Percentiles rank a stretch among this genome's conserved stretches.
Conservation (phyloP, 2,888 invertebrate species). For the Proisotoma minuta region DNA sequence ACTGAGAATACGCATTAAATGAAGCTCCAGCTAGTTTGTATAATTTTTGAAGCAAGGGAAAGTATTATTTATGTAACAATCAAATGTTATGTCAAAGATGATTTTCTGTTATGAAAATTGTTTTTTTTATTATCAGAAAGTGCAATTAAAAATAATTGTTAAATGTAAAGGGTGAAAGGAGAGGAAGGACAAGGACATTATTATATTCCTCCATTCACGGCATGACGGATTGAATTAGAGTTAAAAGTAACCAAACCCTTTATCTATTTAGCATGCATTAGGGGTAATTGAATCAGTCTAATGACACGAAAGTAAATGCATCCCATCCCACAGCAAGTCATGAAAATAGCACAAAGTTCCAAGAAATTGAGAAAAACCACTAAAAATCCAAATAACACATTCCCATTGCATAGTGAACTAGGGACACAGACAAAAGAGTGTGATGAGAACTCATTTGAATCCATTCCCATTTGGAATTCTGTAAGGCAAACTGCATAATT, state of each 20-base stretch:
- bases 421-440: neutral
- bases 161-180: too few species aligned
- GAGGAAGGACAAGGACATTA: too few species aligned
- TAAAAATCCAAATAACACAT: neutral
- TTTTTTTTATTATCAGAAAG: too few species aligned
- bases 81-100: too few species aligned
- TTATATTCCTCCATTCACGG: too few species aligned
- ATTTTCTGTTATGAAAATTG: too few species aligned
- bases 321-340: neutral
- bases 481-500: neutral
- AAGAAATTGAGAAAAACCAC: neutral
- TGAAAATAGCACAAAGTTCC: too few species aligned
- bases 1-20: too few species aligned
- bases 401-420: neutral
- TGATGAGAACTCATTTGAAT: neutral
- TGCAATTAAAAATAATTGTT: too few species aligned
- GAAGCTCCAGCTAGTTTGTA: too few species aligned
- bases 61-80: too few species aligned
- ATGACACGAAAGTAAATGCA: neutral
- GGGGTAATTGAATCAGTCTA: neutral
- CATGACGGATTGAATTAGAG: neutral
- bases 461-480: neutral
- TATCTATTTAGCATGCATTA: slow-evolving; percentile 1
- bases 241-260: neutral
- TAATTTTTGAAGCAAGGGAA: too few species aligned